Conservation (phyloP, 1,140 invertebrate species). For the Elysia chlorotica region DNA sequence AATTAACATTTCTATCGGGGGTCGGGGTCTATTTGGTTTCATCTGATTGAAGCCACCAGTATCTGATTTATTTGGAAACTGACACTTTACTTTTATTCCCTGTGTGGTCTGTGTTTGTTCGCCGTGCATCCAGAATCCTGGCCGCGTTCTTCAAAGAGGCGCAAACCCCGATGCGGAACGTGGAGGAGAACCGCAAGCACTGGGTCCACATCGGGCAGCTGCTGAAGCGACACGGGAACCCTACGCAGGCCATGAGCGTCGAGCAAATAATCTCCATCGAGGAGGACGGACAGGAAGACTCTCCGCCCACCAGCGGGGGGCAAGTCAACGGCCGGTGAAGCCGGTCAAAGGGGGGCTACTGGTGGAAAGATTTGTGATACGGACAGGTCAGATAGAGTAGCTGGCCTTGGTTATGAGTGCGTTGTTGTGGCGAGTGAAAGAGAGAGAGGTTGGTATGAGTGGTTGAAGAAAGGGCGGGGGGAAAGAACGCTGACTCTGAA, state of each 20-base stretch:
- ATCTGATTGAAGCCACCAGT: background rate
- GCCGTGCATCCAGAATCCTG: conserved; percentile 41
- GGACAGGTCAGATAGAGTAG: background rate
- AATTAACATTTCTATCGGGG: too few species aligned
- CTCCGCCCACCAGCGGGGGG: background rate
- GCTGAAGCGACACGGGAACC: conserved; percentile 37
- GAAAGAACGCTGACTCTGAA: too few species aligned
- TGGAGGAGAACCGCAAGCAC: conserved; percentile 54
- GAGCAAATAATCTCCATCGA: conserved; percentile 52
- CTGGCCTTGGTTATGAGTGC: background rate
- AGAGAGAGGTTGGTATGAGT: too few species aligned
- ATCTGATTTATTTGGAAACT: background rate
- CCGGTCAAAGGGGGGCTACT: background rate
- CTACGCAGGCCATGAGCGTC: conserved; percentile 45
- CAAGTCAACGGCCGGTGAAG: conserved; percentile 22
- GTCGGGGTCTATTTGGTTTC: too few species aligned
- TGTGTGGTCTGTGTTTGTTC: background rate
- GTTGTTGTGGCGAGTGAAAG: background rate
- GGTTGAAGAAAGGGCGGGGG: too few species aligned
- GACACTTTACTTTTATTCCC: background rate
- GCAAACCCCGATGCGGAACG: conserved; percentile 35
- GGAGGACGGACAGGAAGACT: conserved; percentile 36
- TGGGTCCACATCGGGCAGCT: conserved; percentile 54
- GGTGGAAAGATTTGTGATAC: background rate
- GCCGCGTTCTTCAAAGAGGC: conserved; percentile 49